Evolutionary conservation across 2,888 invertebrate genomes (phyloP).

Genomic region (Leptogaster cylindrica): DNA sequence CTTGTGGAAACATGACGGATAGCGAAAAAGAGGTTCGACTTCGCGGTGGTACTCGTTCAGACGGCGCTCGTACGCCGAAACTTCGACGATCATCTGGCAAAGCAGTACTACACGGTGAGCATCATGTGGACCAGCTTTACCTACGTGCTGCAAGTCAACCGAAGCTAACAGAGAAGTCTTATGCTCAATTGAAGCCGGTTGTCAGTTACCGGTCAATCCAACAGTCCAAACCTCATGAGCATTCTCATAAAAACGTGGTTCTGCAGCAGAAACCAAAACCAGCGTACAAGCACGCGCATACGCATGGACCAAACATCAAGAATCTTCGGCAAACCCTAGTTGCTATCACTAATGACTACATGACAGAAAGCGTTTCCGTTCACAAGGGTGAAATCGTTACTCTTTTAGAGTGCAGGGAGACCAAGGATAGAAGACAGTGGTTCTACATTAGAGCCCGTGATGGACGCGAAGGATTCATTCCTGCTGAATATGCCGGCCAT

Average conservation of each 20-base stretch:
- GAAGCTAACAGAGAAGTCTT: conserved; percentile 61
- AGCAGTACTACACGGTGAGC: conserved; percentile 72
- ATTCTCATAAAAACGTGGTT: conserved; percentile 57
- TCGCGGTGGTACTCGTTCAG: conserved; percentile 71
- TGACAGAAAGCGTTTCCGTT: conserved; percentile 69
- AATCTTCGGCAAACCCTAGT: conserved; percentile 71
- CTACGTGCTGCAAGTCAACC: conserved; percentile 68
- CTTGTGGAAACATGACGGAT: conserved; percentile 82
- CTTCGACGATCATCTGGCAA: conserved; percentile 53
- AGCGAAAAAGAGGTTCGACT: conserved; percentile 72
- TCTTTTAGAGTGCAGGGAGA: conserved; percentile 66
- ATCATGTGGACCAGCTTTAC: conserved; percentile 75
- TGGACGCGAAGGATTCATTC: conserved; percentile 77
- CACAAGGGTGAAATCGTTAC: conserved; percentile 78
- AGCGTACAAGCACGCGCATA: background rate
- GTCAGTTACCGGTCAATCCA: conserved; percentile 48
- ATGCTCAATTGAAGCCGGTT: conserved; percentile 59
- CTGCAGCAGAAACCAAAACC: conserved; percentile 49
- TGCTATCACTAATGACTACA: conserved; percentile 73
- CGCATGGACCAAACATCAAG: conserved; percentile 49
- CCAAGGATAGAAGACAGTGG: conserved; percentile 73
- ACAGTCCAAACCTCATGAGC: background rate
- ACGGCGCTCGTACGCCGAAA: conserved; percentile 68
- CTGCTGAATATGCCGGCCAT: conserved; percentile 77
- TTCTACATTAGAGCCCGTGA: conserved; percentile 76